phyloP scores from a whole-genome alignment of 1,140 invertebrate species.

The Lamellibrachia luymesi region DNA sequence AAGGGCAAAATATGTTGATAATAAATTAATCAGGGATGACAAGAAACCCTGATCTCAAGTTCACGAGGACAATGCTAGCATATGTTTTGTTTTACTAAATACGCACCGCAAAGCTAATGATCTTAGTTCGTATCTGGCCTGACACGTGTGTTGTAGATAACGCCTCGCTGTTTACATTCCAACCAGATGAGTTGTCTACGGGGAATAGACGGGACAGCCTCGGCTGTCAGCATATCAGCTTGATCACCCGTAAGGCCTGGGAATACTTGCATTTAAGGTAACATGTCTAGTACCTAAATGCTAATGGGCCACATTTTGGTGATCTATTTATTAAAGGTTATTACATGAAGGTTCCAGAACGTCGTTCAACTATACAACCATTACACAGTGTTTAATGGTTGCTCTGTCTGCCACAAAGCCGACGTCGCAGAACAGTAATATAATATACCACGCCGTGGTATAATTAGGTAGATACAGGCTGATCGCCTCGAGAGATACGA shows the following conservation, averaged over 20 bases:
- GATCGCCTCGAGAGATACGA: not conserved
- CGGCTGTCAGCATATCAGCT: not conserved
- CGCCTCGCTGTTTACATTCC: not conserved
- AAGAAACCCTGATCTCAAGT: not conserved
- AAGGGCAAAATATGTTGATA: too few relatives aligned
- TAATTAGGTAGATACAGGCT: not conserved
- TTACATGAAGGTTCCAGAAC: not conserved
- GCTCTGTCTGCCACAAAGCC: too few relatives aligned
- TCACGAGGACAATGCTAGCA: not conserved
- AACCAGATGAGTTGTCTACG: too few relatives aligned
- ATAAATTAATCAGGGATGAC: too few relatives aligned
- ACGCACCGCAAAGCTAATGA: not conserved
- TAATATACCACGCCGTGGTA: not conserved
- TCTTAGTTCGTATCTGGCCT: not conserved
- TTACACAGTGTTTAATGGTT: not conserved
- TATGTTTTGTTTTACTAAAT: not conserved
- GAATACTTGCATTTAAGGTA: not conserved
- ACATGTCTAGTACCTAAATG: not conserved
- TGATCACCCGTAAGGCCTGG: not conserved
- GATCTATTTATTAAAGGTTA: not conserved
- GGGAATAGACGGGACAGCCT: too few relatives aligned
- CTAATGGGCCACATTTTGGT: not conserved
- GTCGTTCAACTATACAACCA: not conserved
- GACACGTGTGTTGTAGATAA: not conserved
- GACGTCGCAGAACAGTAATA: too few relatives aligned